Conservation (phyloP, 1,140 invertebrate genomes). For the Rhyzopertha dominica region DNA sequence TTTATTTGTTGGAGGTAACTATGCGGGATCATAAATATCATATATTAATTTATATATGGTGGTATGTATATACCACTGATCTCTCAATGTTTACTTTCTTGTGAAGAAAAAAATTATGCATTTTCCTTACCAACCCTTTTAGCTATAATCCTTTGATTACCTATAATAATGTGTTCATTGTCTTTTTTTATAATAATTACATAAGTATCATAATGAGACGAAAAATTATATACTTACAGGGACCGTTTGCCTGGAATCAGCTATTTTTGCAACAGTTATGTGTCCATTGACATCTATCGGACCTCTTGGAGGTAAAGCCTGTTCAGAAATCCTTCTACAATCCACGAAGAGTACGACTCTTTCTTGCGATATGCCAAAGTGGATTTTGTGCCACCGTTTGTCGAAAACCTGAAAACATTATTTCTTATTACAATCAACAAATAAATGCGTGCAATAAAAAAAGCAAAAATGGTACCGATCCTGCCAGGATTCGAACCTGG, state of each 20-base stretch:
- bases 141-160: too few relatives aligned
- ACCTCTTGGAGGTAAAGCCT: constrained; percentile 51
- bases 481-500: constrained; percentile 65
- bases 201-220: too few relatives aligned
- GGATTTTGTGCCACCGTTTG: constrained; percentile 75
- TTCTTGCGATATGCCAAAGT: constrained; percentile 65
- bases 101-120: too few relatives aligned
- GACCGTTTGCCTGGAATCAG: constrained; percentile 52
- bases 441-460: constrained; percentile 15
- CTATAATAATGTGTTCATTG: too few relatives aligned
- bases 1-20: too few relatives aligned
- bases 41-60: too few relatives aligned
- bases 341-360: constrained; percentile 66
- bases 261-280: constrained; percentile 60
- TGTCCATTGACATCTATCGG: constrained; percentile 62
- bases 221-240: constrained; percentile 52
- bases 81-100: too few relatives aligned
- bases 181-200: too few relatives aligned
- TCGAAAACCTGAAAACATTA: constrained; percentile 61
- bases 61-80: too few relatives aligned
- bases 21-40: too few relatives aligned
- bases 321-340: constrained; percentile 50
- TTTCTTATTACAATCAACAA: too few relatives aligned
- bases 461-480: constrained; percentile 47
- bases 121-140: too few relatives aligned